Conservation (phyloP, 2,113 vertebrate genomes). For the Alectura lathami region DNA sequence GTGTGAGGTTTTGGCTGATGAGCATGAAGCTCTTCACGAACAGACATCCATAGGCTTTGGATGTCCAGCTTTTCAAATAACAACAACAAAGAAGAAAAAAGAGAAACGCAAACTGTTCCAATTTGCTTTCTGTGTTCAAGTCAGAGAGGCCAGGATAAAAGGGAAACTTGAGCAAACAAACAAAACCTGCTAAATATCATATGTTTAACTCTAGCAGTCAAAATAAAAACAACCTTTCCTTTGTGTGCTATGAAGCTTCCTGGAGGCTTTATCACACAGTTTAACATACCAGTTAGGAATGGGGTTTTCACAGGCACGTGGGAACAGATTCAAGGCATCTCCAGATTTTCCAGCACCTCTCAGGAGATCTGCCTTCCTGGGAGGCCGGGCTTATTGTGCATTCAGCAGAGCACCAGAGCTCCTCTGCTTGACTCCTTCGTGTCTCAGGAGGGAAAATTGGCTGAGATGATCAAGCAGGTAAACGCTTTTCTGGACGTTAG, state of each 20-base stretch:
- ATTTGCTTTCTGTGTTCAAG: not conserved
- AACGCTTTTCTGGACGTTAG: not conserved
- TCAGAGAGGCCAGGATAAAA: not conserved
- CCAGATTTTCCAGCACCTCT: not conserved
- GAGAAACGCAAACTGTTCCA: not conserved
- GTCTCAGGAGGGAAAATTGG: not conserved
- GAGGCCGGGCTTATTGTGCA: not conserved
- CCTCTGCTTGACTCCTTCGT: fast-evolving
- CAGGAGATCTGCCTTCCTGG: not conserved
- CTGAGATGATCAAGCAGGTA: not conserved
- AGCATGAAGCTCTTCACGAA: not conserved
- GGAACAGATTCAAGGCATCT: not conserved
- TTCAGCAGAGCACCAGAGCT: not conserved
- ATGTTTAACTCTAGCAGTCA: constrained; percentile 31
- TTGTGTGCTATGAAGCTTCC: not conserved
- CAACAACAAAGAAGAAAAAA: not conserved
- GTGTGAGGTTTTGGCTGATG: not conserved
- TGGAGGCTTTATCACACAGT: not conserved
- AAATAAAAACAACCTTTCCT: constrained; percentile 40
- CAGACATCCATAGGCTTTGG: not conserved
- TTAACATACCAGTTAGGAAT: not conserved
- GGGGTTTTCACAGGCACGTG: not conserved
- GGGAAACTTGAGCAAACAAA: constrained; percentile 48
- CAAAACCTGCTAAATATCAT: constrained; percentile 58
- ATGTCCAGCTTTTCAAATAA: not conserved